Percentiles rank a stretch among this genome's conserved stretches.
These are phyloP conservation scores for Pogonomyrmex californicus DNA, from an alignment of 1,140 invertebrate genomes.

Conservation along the genomic window DNA sequence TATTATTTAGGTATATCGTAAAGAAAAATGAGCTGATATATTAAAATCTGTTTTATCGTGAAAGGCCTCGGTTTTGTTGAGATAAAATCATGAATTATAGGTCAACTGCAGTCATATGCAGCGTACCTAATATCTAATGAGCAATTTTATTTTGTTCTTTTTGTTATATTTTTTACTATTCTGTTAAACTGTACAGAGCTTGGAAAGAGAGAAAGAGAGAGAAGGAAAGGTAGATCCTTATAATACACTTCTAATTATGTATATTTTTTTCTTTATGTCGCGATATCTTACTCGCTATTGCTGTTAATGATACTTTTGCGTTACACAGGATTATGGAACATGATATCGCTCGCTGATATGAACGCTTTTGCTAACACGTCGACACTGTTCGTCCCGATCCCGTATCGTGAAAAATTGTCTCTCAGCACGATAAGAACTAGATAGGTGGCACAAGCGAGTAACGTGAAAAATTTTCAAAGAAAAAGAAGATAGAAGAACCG, in stretches of 20 bases:
- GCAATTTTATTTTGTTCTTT: background rate
- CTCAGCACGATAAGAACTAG: constrained; percentile 12
- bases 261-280: background rate
- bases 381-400: background rate
- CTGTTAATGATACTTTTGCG: background rate
- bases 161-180: background rate
- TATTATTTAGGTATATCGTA: constrained; percentile 30
- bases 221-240: background rate
- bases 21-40: background rate
- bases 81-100: constrained; percentile 5
- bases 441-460: background rate
- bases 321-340: background rate
- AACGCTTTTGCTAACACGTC: background rate
- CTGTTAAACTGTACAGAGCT: background rate
- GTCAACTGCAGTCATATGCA: background rate
- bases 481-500: background rate
- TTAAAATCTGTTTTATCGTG: background rate
- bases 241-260: background rate
- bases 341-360: background rate
- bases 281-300: background rate
- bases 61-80: background rate
- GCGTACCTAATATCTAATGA: background rate
- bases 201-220: too few relatives aligned
- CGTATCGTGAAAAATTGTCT: constrained; percentile 44
- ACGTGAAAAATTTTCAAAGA: background rate